Evolutionary conservation across 2,797 vertebrate genomes (phyloP).

Genomic region (Macropodus opercularis): DNA sequence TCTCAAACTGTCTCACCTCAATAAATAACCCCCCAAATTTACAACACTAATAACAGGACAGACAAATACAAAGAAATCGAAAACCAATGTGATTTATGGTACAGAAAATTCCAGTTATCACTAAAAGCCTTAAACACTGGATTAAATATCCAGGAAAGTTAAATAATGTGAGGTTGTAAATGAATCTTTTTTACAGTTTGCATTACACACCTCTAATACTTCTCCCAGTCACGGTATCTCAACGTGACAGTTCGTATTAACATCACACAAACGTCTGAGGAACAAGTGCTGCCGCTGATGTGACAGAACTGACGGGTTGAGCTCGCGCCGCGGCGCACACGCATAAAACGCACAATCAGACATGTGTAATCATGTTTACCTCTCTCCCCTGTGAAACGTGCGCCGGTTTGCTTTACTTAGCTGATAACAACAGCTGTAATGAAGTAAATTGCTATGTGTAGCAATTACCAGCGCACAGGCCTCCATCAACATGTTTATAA

Average conservation of each 20-base stretch:
- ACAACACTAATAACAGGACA: background rate
- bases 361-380: conserved; percentile 37
- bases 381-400: conserved; percentile 21
- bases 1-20: background rate
- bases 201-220: no score
- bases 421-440: conserved; percentile 44
- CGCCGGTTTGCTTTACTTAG: conserved; percentile 42
- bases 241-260: conserved; percentile 4
- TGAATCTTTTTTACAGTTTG: no score
- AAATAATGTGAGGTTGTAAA: conserved; percentile 1
- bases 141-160: background rate
- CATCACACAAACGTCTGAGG: background rate
- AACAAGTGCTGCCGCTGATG: background rate
- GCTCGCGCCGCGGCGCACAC: conserved; percentile 8
- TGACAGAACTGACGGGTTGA: background rate
- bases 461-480: conserved; percentile 22
- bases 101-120: no score
- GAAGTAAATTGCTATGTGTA: conserved; percentile 37
- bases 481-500: conserved; percentile 49
- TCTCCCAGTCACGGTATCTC: conserved; percentile 4
- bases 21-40: background rate
- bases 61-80: background rate
- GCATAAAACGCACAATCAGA: conserved; percentile 24
- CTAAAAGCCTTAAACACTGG: background rate
- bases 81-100: background rate